These are phyloP conservation scores for Heteronetta atricapilla DNA, from an alignment of 2,113 vertebrate species.

Conservation along the genomic window DNA sequence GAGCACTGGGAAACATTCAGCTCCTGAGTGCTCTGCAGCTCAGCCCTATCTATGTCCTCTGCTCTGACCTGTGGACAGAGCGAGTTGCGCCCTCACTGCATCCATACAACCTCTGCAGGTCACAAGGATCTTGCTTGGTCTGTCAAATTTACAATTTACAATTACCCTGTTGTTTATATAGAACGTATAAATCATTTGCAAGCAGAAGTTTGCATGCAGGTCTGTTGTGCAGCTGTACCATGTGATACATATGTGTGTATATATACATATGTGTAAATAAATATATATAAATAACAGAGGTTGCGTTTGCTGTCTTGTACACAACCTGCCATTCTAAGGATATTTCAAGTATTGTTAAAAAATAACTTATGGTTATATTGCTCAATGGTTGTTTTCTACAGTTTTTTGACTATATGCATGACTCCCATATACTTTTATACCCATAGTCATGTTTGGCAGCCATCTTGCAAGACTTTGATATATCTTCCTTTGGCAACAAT, in stretches of 20 bases:
- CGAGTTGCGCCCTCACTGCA: neutral
- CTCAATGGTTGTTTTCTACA: neutral
- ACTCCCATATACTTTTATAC: neutral
- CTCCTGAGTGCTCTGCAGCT: neutral
- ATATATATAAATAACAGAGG: neutral
- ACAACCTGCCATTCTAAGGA: neutral
- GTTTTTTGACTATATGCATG: neutral
- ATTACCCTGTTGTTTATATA: neutral
- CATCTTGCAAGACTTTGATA: neutral
- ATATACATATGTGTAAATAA: neutral
- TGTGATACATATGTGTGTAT: neutral
- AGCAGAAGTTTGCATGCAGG: neutral
- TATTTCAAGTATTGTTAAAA: neutral
- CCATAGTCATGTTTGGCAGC: neutral
- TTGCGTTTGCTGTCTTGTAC: neutral
- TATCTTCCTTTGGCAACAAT: neutral
- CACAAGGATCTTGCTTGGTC: neutral
- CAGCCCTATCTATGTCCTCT: neutral
- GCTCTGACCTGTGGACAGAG: neutral
- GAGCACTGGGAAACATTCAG: neutral
- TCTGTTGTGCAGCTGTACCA: neutral
- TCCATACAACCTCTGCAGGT: neutral
- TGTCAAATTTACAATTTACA: neutral
- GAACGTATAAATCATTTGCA: neutral
- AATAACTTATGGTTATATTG: neutral